Percentiles rank a stretch among this genome's conserved stretches.
These are phyloP conservation scores for Spilogale gracilis DNA, from an alignment of 2,113 vertebrate genomes.

Conservation along the genomic window DNA sequence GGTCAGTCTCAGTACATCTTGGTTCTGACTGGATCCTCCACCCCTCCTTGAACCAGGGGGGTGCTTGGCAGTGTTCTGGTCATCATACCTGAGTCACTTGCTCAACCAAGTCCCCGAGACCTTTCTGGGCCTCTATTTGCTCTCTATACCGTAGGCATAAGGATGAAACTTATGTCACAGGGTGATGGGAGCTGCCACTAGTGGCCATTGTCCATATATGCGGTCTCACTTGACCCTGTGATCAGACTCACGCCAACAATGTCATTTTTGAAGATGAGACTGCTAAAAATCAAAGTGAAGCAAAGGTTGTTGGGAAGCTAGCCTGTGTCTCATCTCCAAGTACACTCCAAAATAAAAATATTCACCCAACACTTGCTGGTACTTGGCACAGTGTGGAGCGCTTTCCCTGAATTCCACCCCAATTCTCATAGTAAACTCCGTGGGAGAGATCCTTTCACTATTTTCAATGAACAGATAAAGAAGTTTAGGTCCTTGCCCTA, in stretches of 20 bases:
- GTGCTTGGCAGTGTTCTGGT: not conserved
- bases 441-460: not conserved
- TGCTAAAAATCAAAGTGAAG: constrained; percentile 7
- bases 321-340: not conserved
- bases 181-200: not conserved
- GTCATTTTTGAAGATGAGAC: not conserved
- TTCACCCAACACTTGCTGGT: not conserved
- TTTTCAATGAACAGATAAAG: constrained; percentile 12
- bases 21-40: not conserved
- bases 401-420: not conserved
- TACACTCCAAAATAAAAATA: constrained; percentile 1
- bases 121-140: not conserved
- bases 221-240: not conserved
- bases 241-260: not conserved
- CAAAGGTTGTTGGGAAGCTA: not conserved
- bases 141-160: not conserved
- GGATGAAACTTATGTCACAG: not conserved
- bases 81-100: not conserved
- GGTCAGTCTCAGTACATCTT: not conserved
- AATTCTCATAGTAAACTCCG: not conserved
- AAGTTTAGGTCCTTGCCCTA: not conserved
- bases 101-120: not conserved
- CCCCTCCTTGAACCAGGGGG: not conserved
- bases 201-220: not conserved
- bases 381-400: not conserved